Percentiles rank a stretch among this genome's conserved stretches.
Conservation (phyloP, 2,113 vertebrate species). For the Ia io region DNA sequence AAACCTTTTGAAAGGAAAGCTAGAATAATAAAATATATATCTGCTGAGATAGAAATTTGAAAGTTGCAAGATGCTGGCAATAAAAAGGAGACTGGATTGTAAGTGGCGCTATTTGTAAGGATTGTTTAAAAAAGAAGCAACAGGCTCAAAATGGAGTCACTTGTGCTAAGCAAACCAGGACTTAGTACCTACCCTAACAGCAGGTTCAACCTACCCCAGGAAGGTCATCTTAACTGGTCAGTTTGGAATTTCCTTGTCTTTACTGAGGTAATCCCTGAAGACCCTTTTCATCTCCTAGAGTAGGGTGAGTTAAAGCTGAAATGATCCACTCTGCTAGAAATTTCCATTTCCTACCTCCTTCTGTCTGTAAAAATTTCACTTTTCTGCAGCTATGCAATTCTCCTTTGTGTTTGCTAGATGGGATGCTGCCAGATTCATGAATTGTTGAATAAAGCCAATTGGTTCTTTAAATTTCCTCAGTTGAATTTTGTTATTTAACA, state of each 20-base stretch:
- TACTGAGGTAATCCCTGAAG: not conserved
- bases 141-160: not conserved
- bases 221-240: not conserved
- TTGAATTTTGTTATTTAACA: not conserved
- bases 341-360: not conserved
- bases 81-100: not conserved
- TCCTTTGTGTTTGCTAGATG: not conserved
- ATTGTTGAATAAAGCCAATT: not conserved
- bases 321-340: not conserved
- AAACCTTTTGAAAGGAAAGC: not conserved
- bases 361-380: not conserved
- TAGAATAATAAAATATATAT: not conserved
- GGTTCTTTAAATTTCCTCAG: not conserved
- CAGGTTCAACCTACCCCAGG: not conserved
- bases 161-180: not conserved
- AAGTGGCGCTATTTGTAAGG: not conserved
- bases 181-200: not conserved
- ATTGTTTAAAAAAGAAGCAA: not conserved
- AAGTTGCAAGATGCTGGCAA: not conserved
- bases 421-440: not conserved
- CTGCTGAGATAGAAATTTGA: not conserved
- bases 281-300: not conserved
- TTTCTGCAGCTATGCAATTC: not conserved
- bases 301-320: not conserved
- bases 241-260: not conserved